phyloP scores from a whole-genome alignment of 1,140 invertebrate species.

The Tenebrio molitor region DNA sequence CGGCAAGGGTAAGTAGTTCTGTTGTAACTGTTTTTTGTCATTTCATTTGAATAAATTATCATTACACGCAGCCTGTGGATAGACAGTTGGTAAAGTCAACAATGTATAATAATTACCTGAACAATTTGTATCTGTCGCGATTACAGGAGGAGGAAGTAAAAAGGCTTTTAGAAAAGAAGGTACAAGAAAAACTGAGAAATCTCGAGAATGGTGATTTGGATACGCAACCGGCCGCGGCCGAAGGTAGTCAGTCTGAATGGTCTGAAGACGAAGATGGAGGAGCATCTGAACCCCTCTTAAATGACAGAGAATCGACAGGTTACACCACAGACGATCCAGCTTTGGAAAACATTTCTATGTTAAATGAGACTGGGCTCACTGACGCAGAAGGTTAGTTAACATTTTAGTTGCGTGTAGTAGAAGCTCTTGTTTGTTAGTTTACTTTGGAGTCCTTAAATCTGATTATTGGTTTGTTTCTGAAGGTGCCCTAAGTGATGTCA shows the following conservation, averaged over 20 bases:
- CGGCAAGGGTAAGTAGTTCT: slow-evolving; percentile 60
- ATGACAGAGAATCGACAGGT: slow-evolving; percentile 78
- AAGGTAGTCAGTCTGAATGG: slow-evolving; percentile 83
- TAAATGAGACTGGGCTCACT: slow-evolving; percentile 87
- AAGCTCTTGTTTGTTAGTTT: slow-evolving; percentile 34
- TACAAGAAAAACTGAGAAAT: slow-evolving; percentile 63
- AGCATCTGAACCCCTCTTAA: slow-evolving; percentile 70
- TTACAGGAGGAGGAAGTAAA: slow-evolving; percentile 71
- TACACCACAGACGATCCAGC: slow-evolving; percentile 88
- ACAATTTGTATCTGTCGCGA: slow-evolving; percentile 37
- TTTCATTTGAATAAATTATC: neutral
- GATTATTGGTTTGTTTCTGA: slow-evolving; percentile 36
- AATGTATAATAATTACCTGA: slow-evolving; percentile 33
- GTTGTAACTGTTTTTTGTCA: neutral
- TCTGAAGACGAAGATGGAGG: slow-evolving; percentile 78
- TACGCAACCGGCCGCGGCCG: slow-evolving; percentile 13
- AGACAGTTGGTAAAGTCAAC: slow-evolving; percentile 61
- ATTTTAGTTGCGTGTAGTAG: too few relatives aligned
- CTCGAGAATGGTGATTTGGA: slow-evolving; percentile 53
- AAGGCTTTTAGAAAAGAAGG: slow-evolving; percentile 67
- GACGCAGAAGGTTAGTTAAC: slow-evolving; percentile 81
- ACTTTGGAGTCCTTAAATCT: neutral
- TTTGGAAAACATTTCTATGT: slow-evolving; percentile 84
- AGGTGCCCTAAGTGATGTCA: slow-evolving; percentile 85
- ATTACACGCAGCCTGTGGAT: slow-evolving; percentile 59